These are phyloP conservation scores for Euphydryas editha DNA, from an alignment of 2,888 invertebrate species.

Conservation along the genomic window DNA sequence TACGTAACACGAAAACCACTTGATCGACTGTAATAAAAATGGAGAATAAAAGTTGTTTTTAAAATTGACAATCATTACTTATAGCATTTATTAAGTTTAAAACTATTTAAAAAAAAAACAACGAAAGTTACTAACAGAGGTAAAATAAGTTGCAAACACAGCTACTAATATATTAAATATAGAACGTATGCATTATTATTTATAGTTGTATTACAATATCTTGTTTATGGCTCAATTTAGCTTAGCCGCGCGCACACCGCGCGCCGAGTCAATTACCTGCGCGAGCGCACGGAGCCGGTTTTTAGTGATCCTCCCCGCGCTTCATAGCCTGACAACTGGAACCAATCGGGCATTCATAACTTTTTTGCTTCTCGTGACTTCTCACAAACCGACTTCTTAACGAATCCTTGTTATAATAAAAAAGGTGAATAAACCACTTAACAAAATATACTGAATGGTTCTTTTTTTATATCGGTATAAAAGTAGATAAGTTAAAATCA, in stretches of 20 bases:
- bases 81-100: too few relatives aligned
- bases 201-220: slow-evolving; percentile 63
- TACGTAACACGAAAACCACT: too few relatives aligned
- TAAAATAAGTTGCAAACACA: background rate
- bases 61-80: too few relatives aligned
- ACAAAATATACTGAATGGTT: background rate
- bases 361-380: slow-evolving; percentile 68
- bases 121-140: background rate
- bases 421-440: background rate
- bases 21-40: too few relatives aligned
- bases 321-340: slow-evolving; percentile 52
- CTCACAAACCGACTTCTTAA: slow-evolving; percentile 50
- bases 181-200: slow-evolving; percentile 58
- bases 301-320: slow-evolving; percentile 54
- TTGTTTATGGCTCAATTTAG: slow-evolving; percentile 80
- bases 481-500: background rate
- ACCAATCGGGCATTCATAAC: slow-evolving; percentile 63
- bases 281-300: slow-evolving; percentile 77
- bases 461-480: background rate
- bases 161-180: slow-evolving; percentile 54
- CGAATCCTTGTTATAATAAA: slow-evolving; percentile 47
- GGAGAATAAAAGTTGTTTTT: too few relatives aligned
- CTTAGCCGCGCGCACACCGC: slow-evolving; percentile 51
- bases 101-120: too few relatives aligned
- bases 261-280: slow-evolving; percentile 76